Evolutionary conservation across 2,797 vertebrate species (phyloP).

Genomic region (Enteromius fasciolatus): DNA sequence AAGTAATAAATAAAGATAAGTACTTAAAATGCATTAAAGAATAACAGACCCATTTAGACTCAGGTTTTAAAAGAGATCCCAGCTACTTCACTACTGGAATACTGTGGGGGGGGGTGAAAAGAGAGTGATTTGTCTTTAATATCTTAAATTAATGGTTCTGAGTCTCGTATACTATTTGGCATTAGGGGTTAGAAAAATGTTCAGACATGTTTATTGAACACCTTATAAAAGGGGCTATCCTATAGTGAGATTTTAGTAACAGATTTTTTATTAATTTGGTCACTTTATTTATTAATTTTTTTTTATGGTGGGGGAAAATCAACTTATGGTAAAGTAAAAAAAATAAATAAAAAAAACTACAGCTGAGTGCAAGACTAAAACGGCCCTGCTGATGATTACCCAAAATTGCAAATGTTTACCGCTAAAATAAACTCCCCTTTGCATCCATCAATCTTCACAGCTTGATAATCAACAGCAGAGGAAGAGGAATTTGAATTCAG

Average conservation of each 20-base stretch:
- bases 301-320: neutral
- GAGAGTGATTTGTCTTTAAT: conserved; percentile 66
- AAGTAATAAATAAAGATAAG: conserved; percentile 79
- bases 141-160: conserved; percentile 56
- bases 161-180: conserved; percentile 64
- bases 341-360: neutral
- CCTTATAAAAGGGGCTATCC: conserved; percentile 59
- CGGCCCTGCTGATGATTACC: neutral
- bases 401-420: conserved; percentile 20
- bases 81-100: conserved; percentile 59
- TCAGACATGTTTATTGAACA: conserved; percentile 58
- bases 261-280: conserved; percentile 34
- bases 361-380: conserved; percentile 7
- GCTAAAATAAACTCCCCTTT: conserved; percentile 5
- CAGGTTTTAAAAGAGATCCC: conserved; percentile 66
- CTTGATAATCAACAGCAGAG: conserved; percentile 7
- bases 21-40: conserved; percentile 69
- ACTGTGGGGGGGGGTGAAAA: conserved; percentile 17
- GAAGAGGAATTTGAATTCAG: neutral
- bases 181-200: conserved; percentile 73
- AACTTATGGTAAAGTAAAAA: neutral
- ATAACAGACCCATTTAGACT: conserved; percentile 55
- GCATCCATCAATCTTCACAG: conserved; percentile 16
- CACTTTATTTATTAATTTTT: conserved; percentile 18
- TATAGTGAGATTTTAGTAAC: conserved; percentile 57